Evolutionary conservation across 23 tunicate genomes (phyloP).

Genomic region (Trididemnum clinides): DNA sequence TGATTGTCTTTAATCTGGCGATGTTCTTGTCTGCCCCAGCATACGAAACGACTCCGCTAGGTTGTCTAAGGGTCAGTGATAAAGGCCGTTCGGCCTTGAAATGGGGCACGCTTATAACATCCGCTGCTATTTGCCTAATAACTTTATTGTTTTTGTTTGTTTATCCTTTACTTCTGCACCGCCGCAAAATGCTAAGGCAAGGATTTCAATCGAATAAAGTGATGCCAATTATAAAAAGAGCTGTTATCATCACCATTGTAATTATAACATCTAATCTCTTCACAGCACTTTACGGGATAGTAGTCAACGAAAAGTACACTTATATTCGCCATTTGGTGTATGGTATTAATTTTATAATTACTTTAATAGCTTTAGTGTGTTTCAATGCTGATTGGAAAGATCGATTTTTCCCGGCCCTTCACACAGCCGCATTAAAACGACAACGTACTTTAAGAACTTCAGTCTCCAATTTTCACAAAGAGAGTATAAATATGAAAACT

Average conservation of each 20-base stretch:
- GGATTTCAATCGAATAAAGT: conserved; percentile 35
- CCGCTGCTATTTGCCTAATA: conserved; percentile 25
- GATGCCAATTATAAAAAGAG: conserved; percentile 42
- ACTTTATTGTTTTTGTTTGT: conserved; percentile 35
- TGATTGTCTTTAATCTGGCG: conserved; percentile 7
- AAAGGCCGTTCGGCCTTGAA: conserved; percentile 4
- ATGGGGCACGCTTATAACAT: conserved; percentile 41
- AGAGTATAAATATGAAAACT: too few species aligned
- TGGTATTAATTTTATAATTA: conserved; percentile 29
- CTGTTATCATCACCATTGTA: conserved; percentile 28
- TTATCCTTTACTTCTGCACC: conserved; percentile 33
- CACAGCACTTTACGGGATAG: conserved; percentile 21
- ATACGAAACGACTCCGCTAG: conserved; percentile 10
- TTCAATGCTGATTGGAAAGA: conserved; percentile 46
- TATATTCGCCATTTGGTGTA: conserved; percentile 40
- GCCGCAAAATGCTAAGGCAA: conserved; percentile 14
- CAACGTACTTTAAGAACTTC: too few species aligned
- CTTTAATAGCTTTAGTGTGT: conserved; percentile 32
- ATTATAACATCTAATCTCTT: conserved; percentile 15
- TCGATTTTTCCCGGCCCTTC: conserved; percentile 9
- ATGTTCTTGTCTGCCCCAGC: conserved; percentile 28
- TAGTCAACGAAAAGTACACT: neutral
- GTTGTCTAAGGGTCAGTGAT: conserved; percentile 11
- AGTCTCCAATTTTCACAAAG: too few species aligned
- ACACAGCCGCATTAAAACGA: neutral